Evolutionary conservation across 2,888 invertebrate genomes (phyloP), one percentile per base, ranked within the genome.

Genomic region (Pilophorus perplexus): DNA sequence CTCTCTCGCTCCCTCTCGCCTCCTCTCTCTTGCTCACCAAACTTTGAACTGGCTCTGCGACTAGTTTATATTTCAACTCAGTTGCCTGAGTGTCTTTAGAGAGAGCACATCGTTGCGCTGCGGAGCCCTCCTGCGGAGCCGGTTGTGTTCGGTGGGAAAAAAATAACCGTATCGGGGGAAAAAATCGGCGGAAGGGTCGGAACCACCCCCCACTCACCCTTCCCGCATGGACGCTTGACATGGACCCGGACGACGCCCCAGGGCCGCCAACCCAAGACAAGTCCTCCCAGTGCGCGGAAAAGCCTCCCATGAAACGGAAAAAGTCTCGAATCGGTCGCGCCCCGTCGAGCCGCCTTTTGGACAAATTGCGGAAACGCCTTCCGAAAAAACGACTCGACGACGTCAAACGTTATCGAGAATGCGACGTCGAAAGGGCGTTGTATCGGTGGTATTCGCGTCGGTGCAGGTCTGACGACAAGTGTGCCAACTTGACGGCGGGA

Each of bases 281-380:
- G 28, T 65, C 64, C n/a, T 42, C 52, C 27, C 64, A 64, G 20
- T 48, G 50, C n/a, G 25, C 38, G 38, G 23, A 12, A 5, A 65
- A 52, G 16, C 48, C 46, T 3, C 16, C 46, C 6, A 46, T 62
- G 44, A 3, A 46, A n/a, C 37, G 46, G 14, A 46, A 44, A 8
- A 59, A 59, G 20, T 14, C 18, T 2, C 28, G 69, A 67, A n/a
- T n/a, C n/a, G 74, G 75, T 75, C 76, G 73, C 72, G 76, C 75
- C 75, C 68, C 23, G 12, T 37, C 46, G 6, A 55, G 44, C 33
- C 44, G 66, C 6, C 44, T 66, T 2, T 28, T 66, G 12, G 64
- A 64, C 25, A 64, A 64, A 52, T 12, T 48, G 23, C 46, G 67
- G 38, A 55, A 66, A 27, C 52, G 68, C 20, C 14, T 44, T 22